Conservation (phyloP, 2,888 invertebrate species). For the Synergus umbraculus region DNA sequence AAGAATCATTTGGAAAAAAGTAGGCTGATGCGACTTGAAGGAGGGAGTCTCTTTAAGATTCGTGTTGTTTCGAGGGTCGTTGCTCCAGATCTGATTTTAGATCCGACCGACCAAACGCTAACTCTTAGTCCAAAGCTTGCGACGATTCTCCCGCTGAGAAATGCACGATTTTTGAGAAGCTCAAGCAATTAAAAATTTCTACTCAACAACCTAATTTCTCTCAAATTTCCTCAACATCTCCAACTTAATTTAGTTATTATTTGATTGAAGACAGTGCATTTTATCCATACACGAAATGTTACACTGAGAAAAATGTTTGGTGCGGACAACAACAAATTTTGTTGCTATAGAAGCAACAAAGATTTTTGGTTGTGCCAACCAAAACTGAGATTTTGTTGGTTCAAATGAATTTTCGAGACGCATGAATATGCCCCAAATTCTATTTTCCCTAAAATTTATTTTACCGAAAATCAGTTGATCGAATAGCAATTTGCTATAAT, state of each 20-base stretch:
- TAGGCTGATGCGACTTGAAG: slow-evolving; percentile 39
- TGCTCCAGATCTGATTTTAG: slow-evolving; percentile 77
- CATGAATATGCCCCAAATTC: no score
- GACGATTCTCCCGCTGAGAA: slow-evolving; percentile 52
- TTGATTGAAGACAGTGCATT: background rate
- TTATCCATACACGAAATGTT: no score
- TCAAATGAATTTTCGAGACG: no score
- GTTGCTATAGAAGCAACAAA: no score
- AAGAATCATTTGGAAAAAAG: background rate
- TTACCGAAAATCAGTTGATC: no score
- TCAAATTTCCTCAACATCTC: background rate
- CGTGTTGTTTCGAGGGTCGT: slow-evolving; percentile 76
- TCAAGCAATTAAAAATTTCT: background rate
- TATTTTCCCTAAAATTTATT: no score
- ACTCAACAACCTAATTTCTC: background rate
- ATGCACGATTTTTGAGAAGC: slow-evolving; percentile 45
- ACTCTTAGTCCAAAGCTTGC: slow-evolving; percentile 56
- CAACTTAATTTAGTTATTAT: background rate
- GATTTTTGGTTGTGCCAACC: no score
- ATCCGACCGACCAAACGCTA: slow-evolving; percentile 66
- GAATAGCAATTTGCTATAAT: no score
- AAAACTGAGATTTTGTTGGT: no score
- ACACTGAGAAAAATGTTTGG: no score
- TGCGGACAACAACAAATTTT: no score
- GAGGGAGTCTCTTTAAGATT: slow-evolving; percentile 57